Base-by-base conservation (phyloP, 2,113 vertebrate genomes). In the Charadrius vociferus region DNA sequence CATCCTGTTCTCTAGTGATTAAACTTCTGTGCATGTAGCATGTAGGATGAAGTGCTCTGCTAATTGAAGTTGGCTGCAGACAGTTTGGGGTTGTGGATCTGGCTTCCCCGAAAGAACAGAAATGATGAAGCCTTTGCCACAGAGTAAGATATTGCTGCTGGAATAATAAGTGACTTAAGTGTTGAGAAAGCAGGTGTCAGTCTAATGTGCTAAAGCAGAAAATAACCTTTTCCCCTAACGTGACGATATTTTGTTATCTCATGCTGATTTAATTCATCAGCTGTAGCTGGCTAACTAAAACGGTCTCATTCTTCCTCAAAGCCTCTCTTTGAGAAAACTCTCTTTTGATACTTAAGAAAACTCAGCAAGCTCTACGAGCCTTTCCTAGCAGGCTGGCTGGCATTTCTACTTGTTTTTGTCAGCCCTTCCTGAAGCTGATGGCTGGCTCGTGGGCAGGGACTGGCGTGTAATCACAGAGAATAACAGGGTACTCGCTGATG, bases 1-100 rank as follows among this genome's bases (percentile, higher is more conserved):
- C 72, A 73, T 95, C 82, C 80, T 83, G 66, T 90, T 73, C 30
- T 70, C 68, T 52, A 27, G 75, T 94, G 85, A 90, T 93, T 93
- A 85, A 95, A 85, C 66, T 70, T 27, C 53, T 26, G 17, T 80
- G 39, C 30, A 37, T 84, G 81, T 49, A 53, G 37, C 32, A 14
- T 47, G 68, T 83, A 65, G 66, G 66, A 43, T 88, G 71, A 82
- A 96, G 56, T 4, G 29, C 70, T 53, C 29, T 96, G 71, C 43
- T 86, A 86, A 45, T 12, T 83, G 56, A 58, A 65, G 23, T 52
- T 88, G 65, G 23, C 82, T 81, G 52, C 63, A 84, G 19, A 56
- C n/a, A 52, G 26, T 81, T 91, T 53, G 30, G 50, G 63, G 32
- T 62, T 91, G 65, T 74, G 43, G 47, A 50, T 84, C 80, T 91